phyloP scores from a whole-genome alignment of 2,797 vertebrate genomes.

The Gobio occitaniae region DNA sequence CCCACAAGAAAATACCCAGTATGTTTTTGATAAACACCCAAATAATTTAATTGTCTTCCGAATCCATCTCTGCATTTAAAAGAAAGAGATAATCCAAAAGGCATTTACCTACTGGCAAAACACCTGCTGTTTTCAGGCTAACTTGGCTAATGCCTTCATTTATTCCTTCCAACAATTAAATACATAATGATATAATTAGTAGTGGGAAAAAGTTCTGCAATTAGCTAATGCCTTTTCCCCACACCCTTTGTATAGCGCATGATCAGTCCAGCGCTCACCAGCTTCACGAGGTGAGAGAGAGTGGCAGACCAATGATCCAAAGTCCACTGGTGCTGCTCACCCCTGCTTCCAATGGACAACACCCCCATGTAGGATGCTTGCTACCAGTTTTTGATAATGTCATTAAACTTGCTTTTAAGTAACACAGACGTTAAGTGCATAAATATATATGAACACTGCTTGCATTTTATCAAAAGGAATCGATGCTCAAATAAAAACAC shows the following conservation, averaged over 20 bases:
- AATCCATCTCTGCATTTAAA: neutral
- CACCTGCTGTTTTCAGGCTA: neutral
- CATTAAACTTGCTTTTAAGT: neutral
- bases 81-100: neutral
- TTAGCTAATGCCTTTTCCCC: neutral
- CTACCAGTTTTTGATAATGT: neutral
- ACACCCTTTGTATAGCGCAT: too few relatives aligned
- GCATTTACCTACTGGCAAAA: neutral
- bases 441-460: neutral
- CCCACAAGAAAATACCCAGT: neutral
- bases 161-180: neutral
- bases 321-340: too few relatives aligned
- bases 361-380: neutral
- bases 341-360: too few relatives aligned
- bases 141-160: neutral
- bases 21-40: neutral
- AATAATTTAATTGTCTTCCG: neutral
- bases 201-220: neutral
- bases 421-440: neutral
- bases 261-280: too few relatives aligned
- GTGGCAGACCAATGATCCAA: too few relatives aligned
- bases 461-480: too few relatives aligned
- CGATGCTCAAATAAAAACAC: neutral
- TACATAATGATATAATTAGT: neutral
- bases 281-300: too few relatives aligned